Evolutionary conservation across 2,888 invertebrate species (phyloP), one percentile per base, ranked within the genome.

Genomic region (Sialis lutaria): DNA sequence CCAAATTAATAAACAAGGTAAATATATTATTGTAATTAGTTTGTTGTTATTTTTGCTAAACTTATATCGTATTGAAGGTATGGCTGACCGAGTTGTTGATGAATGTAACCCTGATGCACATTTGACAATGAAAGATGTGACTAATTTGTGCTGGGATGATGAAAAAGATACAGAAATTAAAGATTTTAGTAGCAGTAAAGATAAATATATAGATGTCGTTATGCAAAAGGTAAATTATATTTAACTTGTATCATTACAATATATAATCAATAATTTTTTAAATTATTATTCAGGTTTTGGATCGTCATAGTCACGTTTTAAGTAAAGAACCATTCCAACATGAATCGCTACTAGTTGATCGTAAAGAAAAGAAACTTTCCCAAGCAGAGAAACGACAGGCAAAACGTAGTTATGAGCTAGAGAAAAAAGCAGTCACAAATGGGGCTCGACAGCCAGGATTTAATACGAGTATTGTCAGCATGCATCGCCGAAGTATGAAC

Each of bases 81-180:
- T 97, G 87, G 88, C 96, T 0, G 95, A 97, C 65, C 75, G 97
- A 10, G 95, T 98, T 5, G 95, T 98, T 0, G 97, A 98, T 67
- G 97, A 98, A 63, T 86, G 95, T 59, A 93, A 96, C 64, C 95
- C 96, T 0, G 93, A 97, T 60, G 92, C 93, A 1, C 89, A 89
- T 62, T 69, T 91, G 33, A 87, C 87, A 2, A 77, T 89, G 67
- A 89, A 88, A 64, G 90, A 90, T 58, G 83, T 89, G 33, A 88
- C 87, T 9, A 89, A 87, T 51, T 68, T 96, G 30, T 85, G 93
- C 57, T 88, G 88, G 67, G 88, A 91, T 58, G 88, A 91, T 61
- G 89, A 88, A 59, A 78, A 86, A 60, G 90, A 91, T 57, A 75
- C 82, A 30, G 83, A 82, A 54, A 70, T 75, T 7, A 77, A 81